These are phyloP conservation scores for Plagodis dolabraria DNA, from an alignment of 2,888 invertebrate species.

Conservation along the genomic window DNA sequence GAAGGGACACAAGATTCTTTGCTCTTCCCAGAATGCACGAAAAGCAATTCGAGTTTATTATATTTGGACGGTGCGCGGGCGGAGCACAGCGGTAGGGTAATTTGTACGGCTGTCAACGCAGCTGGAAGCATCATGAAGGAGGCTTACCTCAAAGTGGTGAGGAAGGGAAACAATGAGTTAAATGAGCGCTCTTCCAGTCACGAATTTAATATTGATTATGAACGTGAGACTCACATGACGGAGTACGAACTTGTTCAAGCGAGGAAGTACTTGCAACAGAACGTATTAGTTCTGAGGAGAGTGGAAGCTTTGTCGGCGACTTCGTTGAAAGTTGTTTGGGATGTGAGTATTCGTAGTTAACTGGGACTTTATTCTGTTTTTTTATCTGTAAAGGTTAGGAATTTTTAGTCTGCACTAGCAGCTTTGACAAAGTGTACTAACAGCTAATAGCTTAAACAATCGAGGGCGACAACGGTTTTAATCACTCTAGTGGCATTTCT, in stretches of 20 bases:
- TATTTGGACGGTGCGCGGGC: slow-evolving; percentile 75
- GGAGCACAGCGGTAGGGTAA: slow-evolving; percentile 78
- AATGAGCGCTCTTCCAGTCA: slow-evolving; percentile 62
- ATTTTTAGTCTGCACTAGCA: no score
- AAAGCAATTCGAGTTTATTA: slow-evolving; percentile 77
- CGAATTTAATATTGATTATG: slow-evolving; percentile 64
- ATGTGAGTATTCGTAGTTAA: slow-evolving; percentile 82
- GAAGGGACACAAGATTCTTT: slow-evolving; percentile 92
- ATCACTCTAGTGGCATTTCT: no score
- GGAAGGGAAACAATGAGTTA: slow-evolving; percentile 72
- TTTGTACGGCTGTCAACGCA: slow-evolving; percentile 80
- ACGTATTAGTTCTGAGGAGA: slow-evolving; percentile 90
- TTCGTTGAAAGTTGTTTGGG: slow-evolving; percentile 92
- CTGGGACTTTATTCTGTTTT: slow-evolving; percentile 18
- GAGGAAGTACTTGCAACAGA: slow-evolving; percentile 90
- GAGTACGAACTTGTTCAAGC: slow-evolving; percentile 92
- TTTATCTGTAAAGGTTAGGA: no score
- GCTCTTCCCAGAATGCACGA: slow-evolving; percentile 79
- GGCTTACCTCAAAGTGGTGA: slow-evolving; percentile 77
- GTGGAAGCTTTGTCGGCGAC: slow-evolving; percentile 89
- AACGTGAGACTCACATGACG: slow-evolving; percentile 82
- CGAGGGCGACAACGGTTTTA: no score
- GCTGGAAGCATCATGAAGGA: slow-evolving; percentile 81
- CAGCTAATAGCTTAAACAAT: no score
- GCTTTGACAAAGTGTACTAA: no score